Conservation (phyloP, 2,113 vertebrate genomes). For the Bostrychus sinensis region DNA sequence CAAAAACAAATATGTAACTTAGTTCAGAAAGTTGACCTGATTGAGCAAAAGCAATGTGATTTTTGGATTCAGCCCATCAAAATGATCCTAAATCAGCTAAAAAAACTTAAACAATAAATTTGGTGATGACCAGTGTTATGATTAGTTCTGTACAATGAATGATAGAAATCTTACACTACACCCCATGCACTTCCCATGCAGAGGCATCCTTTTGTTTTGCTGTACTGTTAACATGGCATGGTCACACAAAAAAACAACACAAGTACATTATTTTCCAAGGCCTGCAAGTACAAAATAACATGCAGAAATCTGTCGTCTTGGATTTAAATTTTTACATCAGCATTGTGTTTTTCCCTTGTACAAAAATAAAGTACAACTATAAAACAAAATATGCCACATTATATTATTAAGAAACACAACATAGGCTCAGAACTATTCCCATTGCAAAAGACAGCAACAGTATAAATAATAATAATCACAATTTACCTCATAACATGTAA, state of each 20-base stretch:
- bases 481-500: slow-evolving; percentile 15
- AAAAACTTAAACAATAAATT: no score
- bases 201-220: slow-evolving; percentile 14
- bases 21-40: no score
- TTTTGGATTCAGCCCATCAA: no score
- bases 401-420: slow-evolving; percentile 9
- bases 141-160: slow-evolving; percentile 10
- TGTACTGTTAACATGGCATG: slow-evolving; percentile 41
- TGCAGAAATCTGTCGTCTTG: neutral
- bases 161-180: slow-evolving; percentile 6
- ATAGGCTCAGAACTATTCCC: slow-evolving; percentile 28
- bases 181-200: slow-evolving; percentile 45
- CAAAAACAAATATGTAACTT: no score
- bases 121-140: slow-evolving; percentile 5
- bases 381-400: slow-evolving; percentile 4
- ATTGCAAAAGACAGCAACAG: slow-evolving; percentile 11
- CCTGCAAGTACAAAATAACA: slow-evolving; percentile 26
- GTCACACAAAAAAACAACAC: slow-evolving; percentile 24
- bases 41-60: no score
- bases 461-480: slow-evolving; percentile 16
- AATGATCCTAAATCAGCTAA: no score
- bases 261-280: slow-evolving; percentile 11
- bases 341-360: slow-evolving; percentile 27
- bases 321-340: slow-evolving; percentile 9
- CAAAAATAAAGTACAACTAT: slow-evolving; percentile 12